phyloP scores from a whole-genome alignment of 2,888 invertebrate species.

The Adineta ricciae region DNA sequence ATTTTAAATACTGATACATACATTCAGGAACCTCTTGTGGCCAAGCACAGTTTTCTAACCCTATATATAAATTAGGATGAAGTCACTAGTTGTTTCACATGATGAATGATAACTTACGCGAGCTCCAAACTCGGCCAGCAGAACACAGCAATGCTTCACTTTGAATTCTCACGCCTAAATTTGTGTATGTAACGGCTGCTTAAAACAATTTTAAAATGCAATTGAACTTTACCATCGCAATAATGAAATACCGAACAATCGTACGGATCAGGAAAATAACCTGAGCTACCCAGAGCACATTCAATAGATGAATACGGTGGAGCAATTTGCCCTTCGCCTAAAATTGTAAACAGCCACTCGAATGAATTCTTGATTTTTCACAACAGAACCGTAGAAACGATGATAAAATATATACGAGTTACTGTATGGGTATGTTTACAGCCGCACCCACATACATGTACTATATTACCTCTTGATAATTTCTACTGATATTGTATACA shows the following conservation, averaged over 20 bases:
- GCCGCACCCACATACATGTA: no score
- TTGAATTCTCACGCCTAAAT: background rate
- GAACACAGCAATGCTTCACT: background rate
- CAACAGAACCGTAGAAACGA: no score
- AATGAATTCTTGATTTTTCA: no score
- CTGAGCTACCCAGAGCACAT: slow-evolving; percentile 26
- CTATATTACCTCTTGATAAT: no score
- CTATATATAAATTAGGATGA: background rate
- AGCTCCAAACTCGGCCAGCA: background rate
- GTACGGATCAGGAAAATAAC: slow-evolving; percentile 31
- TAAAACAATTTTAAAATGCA: no score
- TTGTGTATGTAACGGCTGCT: no score
- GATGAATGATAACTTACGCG: background rate
- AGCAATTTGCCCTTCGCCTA: background rate
- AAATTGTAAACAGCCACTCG: background rate
- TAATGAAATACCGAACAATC: slow-evolving; percentile 33
- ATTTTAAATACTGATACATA: no score
- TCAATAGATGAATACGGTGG: slow-evolving; percentile 25
- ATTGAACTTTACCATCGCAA: slow-evolving; percentile 30
- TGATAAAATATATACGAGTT: no score
- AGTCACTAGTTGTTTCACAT: background rate
- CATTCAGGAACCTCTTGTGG: background rate
- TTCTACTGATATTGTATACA: no score
- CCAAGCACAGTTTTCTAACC: slow-evolving; percentile 29
- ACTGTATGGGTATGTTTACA: no score